phyloP scores from a whole-genome alignment of 2,888 invertebrate species.

The Vanessa cardui region DNA sequence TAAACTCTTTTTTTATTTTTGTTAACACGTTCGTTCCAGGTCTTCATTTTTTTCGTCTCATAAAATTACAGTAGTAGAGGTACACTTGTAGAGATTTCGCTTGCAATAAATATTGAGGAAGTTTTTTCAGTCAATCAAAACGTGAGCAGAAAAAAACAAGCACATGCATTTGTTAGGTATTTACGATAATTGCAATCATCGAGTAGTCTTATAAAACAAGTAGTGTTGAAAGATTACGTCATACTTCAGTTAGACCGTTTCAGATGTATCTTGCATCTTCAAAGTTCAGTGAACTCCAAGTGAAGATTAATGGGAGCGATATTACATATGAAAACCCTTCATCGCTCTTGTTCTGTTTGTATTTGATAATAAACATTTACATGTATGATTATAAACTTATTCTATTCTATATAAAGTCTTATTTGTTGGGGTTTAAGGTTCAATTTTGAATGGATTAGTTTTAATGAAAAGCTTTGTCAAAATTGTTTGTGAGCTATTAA shows the following conservation, averaged over 20 bases:
- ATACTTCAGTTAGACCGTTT: background rate
- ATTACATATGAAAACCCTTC: background rate
- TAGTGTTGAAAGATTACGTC: background rate
- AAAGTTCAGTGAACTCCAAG: slow-evolving; percentile 1
- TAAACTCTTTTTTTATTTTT: background rate
- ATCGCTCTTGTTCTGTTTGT: background rate
- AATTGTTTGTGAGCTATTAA: slow-evolving; percentile 2
- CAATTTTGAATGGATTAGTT: background rate
- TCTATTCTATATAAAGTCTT: background rate
- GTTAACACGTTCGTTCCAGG: background rate
- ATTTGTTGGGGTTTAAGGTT: background rate
- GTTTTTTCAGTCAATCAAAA: too few relatives aligned
- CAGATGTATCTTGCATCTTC: background rate
- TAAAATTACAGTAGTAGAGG: too few relatives aligned
- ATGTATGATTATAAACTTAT: background rate
- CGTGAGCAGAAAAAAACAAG: too few relatives aligned
- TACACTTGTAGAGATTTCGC: too few relatives aligned
- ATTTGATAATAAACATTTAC: background rate
- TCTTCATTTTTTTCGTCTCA: too few relatives aligned
- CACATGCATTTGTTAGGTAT: background rate
- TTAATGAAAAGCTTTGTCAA: background rate
- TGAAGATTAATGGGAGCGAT: background rate
- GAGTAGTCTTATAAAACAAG: background rate
- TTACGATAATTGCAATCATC: background rate
- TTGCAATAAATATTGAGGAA: too few relatives aligned